These are phyloP conservation scores for Nesogale talazaci DNA, from an alignment of 2,113 vertebrate species.

Conservation along the genomic window DNA sequence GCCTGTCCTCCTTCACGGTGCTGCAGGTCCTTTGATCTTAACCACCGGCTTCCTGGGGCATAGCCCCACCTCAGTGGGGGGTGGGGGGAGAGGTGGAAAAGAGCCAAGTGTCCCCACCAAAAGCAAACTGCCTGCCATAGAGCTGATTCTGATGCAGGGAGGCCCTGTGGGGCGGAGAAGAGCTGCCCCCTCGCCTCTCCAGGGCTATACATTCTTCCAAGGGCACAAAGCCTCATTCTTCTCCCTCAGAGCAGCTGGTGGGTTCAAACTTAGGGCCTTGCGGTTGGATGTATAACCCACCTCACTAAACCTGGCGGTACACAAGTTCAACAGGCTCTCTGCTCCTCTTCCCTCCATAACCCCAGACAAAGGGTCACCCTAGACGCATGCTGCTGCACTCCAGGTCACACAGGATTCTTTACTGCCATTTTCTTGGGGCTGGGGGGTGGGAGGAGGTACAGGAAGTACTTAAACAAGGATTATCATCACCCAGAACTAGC, in stretches of 20 bases:
- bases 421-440: neutral
- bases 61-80: neutral
- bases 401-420: neutral
- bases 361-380: neutral
- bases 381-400: neutral
- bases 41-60: no score
- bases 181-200: no score
- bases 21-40: neutral
- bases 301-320: neutral
- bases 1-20: neutral
- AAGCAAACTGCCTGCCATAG: no score
- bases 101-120: neutral
- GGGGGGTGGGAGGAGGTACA: neutral
- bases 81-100: neutral
- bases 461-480: neutral
- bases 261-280: no score
- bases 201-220: no score
- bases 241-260: no score
- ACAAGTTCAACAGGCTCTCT: neutral
- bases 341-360: neutral
- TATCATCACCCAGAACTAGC: neutral
- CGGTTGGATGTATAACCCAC: no score
- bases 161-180: no score
- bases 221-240: no score
- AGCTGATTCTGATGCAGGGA: no score